A percentile compares a stretch with the other conserved stretches of the same genome.
Conservation (phyloP, 2,888 invertebrate species). For the Alcis repandata region DNA sequence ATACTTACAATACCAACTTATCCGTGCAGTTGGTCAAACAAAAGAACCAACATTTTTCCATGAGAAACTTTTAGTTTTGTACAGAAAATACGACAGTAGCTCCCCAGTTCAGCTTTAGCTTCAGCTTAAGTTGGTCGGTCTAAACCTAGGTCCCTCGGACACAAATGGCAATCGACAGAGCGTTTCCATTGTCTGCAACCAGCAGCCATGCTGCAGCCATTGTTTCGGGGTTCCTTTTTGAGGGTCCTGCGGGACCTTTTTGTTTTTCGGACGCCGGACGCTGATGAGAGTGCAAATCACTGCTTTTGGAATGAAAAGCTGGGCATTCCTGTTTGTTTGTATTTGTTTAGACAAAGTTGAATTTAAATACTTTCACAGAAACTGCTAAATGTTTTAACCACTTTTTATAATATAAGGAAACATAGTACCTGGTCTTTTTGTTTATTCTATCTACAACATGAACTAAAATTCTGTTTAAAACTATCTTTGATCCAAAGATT, state of each 20-base stretch:
- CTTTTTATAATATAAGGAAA: no score
- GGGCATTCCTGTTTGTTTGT: neutral
- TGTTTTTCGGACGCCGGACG: conserved; percentile 34
- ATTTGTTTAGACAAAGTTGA: neutral
- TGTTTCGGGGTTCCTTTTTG: conserved; percentile 29
- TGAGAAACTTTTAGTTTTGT: neutral
- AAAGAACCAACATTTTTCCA: neutral
- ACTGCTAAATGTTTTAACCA: neutral
- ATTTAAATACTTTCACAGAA: neutral
- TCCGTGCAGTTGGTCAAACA: neutral
- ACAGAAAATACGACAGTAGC: neutral
- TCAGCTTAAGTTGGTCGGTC: neutral
- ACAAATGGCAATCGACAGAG: conserved; percentile 31
- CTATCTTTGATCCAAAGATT: no score
- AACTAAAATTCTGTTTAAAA: no score
- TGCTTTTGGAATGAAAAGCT: conserved; percentile 6
- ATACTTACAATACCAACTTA: neutral
- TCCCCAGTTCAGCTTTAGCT: neutral
- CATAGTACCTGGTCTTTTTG: no score
- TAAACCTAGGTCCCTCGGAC: conserved; percentile 28
- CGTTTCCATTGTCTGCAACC: conserved; percentile 29
- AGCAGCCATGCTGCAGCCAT: conserved; percentile 37
- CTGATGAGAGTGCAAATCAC: conserved; percentile 21
- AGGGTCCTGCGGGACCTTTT: conserved; percentile 13
- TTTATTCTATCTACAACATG: no score